Conservation (phyloP, 2,797 vertebrate genomes). For the Bucorvus abyssinicus region DNA sequence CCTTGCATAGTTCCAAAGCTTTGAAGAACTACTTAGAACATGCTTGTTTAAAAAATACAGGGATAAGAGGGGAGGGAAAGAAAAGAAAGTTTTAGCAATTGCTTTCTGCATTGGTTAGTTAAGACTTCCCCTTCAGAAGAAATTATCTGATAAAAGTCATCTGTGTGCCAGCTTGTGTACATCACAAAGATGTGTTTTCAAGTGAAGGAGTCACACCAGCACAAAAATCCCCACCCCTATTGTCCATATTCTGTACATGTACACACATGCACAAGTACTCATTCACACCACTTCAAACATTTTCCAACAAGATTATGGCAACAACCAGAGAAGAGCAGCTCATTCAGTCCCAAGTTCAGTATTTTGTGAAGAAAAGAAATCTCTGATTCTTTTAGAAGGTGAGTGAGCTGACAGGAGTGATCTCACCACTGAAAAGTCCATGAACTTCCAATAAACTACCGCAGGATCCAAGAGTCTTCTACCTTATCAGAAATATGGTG, state of each 20-base stretch:
- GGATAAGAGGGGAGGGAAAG: neutral
- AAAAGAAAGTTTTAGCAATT: neutral
- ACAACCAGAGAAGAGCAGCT: neutral
- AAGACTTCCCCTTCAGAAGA: neutral
- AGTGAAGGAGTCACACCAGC: neutral
- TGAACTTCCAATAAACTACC: neutral
- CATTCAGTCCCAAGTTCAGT: neutral
- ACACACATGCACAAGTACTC: neutral
- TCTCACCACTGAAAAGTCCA: neutral
- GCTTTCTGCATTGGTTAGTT: neutral
- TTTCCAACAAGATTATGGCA: neutral
- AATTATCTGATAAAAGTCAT: neutral
- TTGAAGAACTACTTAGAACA: neutral
- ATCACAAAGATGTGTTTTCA: neutral
- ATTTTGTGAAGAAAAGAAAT: neutral
- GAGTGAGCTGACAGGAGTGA: neutral
- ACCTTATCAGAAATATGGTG: neutral
- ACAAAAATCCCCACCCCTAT: neutral
- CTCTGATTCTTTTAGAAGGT: neutral
- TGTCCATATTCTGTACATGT: no score
- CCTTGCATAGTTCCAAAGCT: neutral
- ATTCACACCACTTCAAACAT: neutral
- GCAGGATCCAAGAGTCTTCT: neutral
- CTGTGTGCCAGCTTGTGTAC: neutral
- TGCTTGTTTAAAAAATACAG: neutral